Percentiles rank a stretch among this genome's conserved stretches.
These are phyloP conservation scores for Lethenteron camtschaticum DNA, from an alignment of 2,113 vertebrate genomes.

Conservation along the genomic window DNA sequence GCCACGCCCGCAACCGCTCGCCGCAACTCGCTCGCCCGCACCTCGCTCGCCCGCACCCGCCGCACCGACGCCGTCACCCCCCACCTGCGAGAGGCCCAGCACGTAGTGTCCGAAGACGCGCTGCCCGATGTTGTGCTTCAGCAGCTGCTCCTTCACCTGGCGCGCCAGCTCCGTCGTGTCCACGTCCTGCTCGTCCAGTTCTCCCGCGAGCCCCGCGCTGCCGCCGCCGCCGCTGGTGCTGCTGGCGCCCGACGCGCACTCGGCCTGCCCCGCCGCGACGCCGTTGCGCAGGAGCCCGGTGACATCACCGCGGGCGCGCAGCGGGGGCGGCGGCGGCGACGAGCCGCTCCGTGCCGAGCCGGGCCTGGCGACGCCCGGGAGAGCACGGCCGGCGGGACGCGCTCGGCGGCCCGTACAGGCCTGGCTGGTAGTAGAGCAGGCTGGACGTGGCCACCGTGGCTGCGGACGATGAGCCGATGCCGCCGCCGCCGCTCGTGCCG, in stretches of 20 bases:
- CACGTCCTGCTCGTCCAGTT: slow-evolving; percentile 64
- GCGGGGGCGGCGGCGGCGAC: background rate
- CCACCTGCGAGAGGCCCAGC: slow-evolving; percentile 49
- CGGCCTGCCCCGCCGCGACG: no score
- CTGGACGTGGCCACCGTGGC: no score
- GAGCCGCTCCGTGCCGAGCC: background rate
- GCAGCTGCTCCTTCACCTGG: slow-evolving; percentile 93
- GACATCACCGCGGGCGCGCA: no score
- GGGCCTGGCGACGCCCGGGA: background rate
- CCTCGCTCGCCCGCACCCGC: no score
- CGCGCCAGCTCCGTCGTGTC: slow-evolving; percentile 87
- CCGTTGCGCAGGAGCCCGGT: no score
- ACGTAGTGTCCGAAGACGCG: slow-evolving; percentile 91
- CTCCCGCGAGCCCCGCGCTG: slow-evolving; percentile 20
- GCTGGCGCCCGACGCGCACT: background rate
- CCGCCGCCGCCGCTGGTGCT: slow-evolving; percentile 26
- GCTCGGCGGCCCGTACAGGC: slow-evolving; percentile 5
- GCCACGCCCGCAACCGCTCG: no score
- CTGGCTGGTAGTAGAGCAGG: background rate
- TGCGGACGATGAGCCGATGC: no score
- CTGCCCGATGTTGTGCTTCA: slow-evolving; percentile 96
- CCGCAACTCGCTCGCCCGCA: no score
- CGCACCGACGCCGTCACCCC: no score
- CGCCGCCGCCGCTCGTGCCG: no score
- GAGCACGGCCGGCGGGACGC: background rate